These are phyloP conservation scores for Fistularia tabacaria DNA, from an alignment of 2,797 vertebrate species.

Conservation along the genomic window DNA sequence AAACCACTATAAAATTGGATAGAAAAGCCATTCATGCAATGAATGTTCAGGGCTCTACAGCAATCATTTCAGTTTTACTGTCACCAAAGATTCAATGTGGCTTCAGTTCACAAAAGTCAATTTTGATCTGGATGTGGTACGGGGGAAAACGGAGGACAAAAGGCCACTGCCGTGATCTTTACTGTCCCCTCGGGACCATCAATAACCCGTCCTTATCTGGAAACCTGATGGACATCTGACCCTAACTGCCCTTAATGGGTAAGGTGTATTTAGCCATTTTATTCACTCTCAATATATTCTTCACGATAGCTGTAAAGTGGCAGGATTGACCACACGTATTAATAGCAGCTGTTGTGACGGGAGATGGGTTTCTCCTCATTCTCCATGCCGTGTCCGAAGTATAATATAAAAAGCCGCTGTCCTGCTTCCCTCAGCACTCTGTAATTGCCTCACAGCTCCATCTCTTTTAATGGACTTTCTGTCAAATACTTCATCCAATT, in stretches of 20 bases:
- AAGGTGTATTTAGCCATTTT: constrained; percentile 46
- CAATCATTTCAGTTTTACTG: too few relatives aligned
- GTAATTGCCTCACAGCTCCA: constrained; percentile 74
- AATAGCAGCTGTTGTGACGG: constrained; percentile 69
- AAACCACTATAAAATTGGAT: too few relatives aligned
- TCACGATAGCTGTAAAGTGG: constrained; percentile 44
- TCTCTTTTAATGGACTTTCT: constrained; percentile 76
- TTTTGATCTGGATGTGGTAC: neutral
- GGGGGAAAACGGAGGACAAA: neutral
- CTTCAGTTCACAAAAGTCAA: too few relatives aligned
- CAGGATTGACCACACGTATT: constrained; percentile 66
- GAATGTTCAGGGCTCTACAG: too few relatives aligned
- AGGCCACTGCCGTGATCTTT: constrained; percentile 7
- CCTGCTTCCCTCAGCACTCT: constrained; percentile 73
- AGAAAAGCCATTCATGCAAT: too few relatives aligned
- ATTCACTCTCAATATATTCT: constrained; percentile 45
- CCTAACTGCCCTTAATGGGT: constrained; percentile 19
- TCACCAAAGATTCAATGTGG: too few relatives aligned
- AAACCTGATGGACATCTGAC: constrained; percentile 37
- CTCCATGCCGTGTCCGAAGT: constrained; percentile 60
- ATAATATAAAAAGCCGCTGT: constrained; percentile 63
- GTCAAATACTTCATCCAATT: constrained; percentile 76
- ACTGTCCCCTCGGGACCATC: constrained; percentile 17
- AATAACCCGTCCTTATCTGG: constrained; percentile 17
- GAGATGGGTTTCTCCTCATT: constrained; percentile 67